Base-by-base conservation (phyloP, 1,140 invertebrate genomes). In the Rhagoletis zephyria region DNA sequence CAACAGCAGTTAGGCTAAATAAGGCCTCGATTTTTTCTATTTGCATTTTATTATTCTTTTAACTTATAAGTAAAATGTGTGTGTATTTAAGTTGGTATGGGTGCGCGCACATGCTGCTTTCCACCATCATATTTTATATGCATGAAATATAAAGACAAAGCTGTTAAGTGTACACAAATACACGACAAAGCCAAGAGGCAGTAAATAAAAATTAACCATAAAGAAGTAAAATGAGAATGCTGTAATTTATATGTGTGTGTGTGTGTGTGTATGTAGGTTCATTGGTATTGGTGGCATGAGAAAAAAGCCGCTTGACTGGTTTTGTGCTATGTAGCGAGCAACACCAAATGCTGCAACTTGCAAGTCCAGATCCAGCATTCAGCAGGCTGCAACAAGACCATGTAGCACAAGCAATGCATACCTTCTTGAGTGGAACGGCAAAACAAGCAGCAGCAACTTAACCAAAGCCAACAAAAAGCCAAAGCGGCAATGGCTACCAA, bases 61-160 rank as follows among this genome's bases (percentile, higher is more conserved):
- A 10, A 7, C 51, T 56, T 56, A 56, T 56, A 56, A 56, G 5
- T 7, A 2, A 56, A 56, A 56, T 56, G 10, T 56, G 10, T 7
- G 10, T 10, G 51, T 30, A 30, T 30, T 30, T 2, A 5, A 56
- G 51, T 56, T 63, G 16, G 61, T 63, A 63, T 63, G 61, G 61
- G 61, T 63, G 61, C n/a, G 12, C 12, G 61, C 61, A 10, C 51
- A 45, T 70, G 65, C 65, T 10, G 42, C 40, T 48, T 81, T 81
- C 74, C 14, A 81, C 74, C 74, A 81, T 48, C 74, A 81, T 81
- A 81, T 74, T 74, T 74, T 74, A 74, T 74, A 51, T 42, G 70
- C 45, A 74, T 74, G 70, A 51, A 74, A 51, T 74, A 74, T 74
- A 51, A 19, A 81, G 48, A 51, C 74, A 56, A 81, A 81, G 74